Conservation (phyloP, 2,888 invertebrate species). For the Nymphalis polychloros region DNA sequence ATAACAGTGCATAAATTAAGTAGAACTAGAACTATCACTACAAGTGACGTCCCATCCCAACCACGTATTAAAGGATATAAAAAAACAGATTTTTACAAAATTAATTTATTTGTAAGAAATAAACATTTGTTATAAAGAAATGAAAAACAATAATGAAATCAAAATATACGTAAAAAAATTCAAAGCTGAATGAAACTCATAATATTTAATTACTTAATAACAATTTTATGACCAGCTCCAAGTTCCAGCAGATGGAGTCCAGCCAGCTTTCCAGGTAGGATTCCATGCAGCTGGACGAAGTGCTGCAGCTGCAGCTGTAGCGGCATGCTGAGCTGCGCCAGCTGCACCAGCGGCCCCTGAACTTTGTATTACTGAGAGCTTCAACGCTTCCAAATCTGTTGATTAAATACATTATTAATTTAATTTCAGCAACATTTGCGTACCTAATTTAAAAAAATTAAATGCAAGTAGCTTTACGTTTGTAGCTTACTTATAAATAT, state of each 20-base stretch:
- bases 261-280: constrained; percentile 48
- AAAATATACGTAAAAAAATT: not conserved
- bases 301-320: constrained; percentile 82
- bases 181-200: not conserved
- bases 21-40: too few relatives aligned
- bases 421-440: too few relatives aligned
- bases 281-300: constrained; percentile 64
- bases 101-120: too few relatives aligned
- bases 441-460: too few relatives aligned
- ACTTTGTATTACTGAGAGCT: constrained; percentile 83
- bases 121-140: too few relatives aligned
- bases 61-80: too few relatives aligned
- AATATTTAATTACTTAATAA: not conserved
- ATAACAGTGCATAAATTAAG: too few relatives aligned
- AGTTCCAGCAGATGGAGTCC: constrained; percentile 47
- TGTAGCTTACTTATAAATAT: too few relatives aligned
- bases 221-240: constrained; percentile 59
- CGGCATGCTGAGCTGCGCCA: constrained; percentile 81
- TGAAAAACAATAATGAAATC: too few relatives aligned
- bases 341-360: constrained; percentile 80
- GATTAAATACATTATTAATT: constrained; percentile 15
- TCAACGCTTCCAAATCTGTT: constrained; percentile 81
- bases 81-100: too few relatives aligned
- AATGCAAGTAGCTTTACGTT: too few relatives aligned
- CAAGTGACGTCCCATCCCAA: too few relatives aligned